Conservation (phyloP, 2,113 vertebrate species). For the Ammospiza caudacuta region DNA sequence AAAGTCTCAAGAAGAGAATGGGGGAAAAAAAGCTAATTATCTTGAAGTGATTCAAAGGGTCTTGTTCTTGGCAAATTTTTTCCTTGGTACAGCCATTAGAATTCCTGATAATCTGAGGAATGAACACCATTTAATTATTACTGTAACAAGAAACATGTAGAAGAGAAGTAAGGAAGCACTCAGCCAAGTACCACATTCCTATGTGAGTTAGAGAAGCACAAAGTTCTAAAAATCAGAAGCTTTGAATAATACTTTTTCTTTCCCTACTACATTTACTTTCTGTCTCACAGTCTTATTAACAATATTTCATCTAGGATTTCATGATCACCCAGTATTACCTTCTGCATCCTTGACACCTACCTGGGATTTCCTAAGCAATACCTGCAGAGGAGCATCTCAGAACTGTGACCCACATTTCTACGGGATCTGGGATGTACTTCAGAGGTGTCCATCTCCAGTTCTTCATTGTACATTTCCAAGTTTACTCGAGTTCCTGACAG, state of each 20-base stretch:
- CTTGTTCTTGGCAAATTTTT: background rate
- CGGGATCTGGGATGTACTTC: background rate
- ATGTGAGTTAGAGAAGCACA: background rate
- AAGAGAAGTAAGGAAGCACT: background rate
- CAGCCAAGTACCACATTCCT: background rate
- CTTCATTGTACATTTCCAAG: background rate
- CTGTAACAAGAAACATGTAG: background rate
- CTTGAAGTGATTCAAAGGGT: background rate
- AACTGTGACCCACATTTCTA: background rate
- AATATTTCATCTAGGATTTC: background rate
- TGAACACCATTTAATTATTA: background rate
- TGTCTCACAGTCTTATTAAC: background rate
- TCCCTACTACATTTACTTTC: background rate
- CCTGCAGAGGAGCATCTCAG: background rate
- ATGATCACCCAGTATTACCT: background rate
- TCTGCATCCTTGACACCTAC: background rate
- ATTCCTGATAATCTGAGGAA: background rate
- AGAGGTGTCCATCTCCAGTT: background rate
- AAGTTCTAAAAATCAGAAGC: background rate
- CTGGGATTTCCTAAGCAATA: background rate
- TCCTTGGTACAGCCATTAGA: background rate
- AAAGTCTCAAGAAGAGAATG: background rate
- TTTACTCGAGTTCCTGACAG: accelerated
- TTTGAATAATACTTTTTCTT: background rate
- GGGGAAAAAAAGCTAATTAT: background rate